Evolutionary conservation across 2,888 invertebrate species (phyloP), one percentile per base, ranked within the genome.

Genomic region (Teleogryllus oceanicus): DNA sequence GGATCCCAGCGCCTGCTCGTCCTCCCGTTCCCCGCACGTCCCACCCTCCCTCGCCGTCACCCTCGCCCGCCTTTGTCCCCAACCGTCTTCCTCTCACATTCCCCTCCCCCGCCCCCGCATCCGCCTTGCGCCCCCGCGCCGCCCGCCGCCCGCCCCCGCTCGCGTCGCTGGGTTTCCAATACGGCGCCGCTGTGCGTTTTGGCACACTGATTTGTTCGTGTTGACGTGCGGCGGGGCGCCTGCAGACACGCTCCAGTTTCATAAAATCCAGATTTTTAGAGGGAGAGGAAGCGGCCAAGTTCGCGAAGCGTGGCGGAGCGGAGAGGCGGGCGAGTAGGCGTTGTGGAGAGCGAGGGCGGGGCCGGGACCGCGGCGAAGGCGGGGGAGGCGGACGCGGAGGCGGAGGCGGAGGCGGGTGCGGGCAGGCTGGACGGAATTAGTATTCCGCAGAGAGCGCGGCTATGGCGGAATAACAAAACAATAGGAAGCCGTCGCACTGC

Each of bases 261-360:
- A 62, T 62, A 62, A 62, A 62, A 62, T 62, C 62, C 62, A 62
- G 62, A 62, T 62, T 62, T 62, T 62, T 62, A 18, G 62, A 62
- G 62, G 18, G 4, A 62, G 62, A 18, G 18, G 18, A 62, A 2
- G 18, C 62, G 24, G 24, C 24, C 24, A 37, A 37, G 24, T 37
- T 37, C 24, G 24, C 24, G 24, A 37, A 37, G 24, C 24, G 24
- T 37, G 16, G 18, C 62, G 18, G 62, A 18, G 16, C 16, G 16
- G 16, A 4, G 62, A 2, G 62, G 18, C 16, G 13, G 5, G 4
- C 16, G 62, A 16, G 18, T 62, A 62, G 13, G 16, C 18, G 18
- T 4, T 3, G 62, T 5, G 18, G 12, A 18, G 18, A 18, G 18
- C 18, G 16, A 62, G 62, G 24, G 24, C 0, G 24, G 24, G 2